Evolutionary conservation across 2,888 invertebrate genomes (phyloP).

Genomic region (Exephanes ischioxanthus): DNA sequence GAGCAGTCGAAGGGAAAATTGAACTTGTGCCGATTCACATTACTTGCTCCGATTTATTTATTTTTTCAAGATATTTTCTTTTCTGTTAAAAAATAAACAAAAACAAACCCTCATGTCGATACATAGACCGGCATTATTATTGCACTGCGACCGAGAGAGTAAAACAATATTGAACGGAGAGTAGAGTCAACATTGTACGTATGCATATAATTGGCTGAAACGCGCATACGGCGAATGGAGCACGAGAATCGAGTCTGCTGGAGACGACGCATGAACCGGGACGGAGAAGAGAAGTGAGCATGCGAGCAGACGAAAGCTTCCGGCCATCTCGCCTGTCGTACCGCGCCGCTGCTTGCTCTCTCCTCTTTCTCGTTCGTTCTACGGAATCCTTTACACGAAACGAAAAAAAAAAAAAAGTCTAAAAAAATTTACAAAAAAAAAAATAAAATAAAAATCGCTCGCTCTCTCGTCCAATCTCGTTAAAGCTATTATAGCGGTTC

Average conservation of each 20-base stretch:
- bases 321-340: slow-evolving; percentile 25
- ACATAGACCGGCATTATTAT: no score
- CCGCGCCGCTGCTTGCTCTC: slow-evolving; percentile 2
- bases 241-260: background rate
- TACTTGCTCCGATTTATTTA: no score
- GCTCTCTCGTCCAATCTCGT: slow-evolving; percentile 71
- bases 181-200: background rate
- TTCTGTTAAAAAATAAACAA: no score
- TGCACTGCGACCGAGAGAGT: background rate
- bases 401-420: background rate
- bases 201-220: background rate
- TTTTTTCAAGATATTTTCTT: no score
- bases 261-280: slow-evolving; percentile 27
- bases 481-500: slow-evolving; percentile 68
- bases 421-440: slow-evolving; percentile 32
- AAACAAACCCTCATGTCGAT: no score
- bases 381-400: slow-evolving; percentile 45
- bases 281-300: slow-evolving; percentile 51
- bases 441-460: slow-evolving; percentile 61
- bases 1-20: no score
- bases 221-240: background rate
- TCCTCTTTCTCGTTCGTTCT: slow-evolving; percentile 8
- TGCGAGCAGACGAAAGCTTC: slow-evolving; percentile 58
- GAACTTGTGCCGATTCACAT: no score
- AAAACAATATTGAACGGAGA: background rate